Percentiles rank a stretch among this genome's conserved stretches.
These are phyloP conservation scores for Pseudorhombus dupliciocellatus DNA, from an alignment of 2,113 vertebrate genomes.

Conservation along the genomic window DNA sequence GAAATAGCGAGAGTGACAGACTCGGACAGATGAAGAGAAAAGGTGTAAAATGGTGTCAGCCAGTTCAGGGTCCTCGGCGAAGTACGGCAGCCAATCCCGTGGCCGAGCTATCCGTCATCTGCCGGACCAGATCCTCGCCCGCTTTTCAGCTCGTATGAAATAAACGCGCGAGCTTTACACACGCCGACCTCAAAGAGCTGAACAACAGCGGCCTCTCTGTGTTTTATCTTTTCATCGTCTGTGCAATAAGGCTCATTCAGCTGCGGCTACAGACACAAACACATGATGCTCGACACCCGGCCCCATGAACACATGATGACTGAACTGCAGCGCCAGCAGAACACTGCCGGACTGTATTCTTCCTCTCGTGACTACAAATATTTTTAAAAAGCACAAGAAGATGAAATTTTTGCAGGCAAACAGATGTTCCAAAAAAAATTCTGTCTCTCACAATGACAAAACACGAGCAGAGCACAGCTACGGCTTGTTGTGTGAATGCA, in stretches of 20 bases:
- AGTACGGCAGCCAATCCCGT: conserved; percentile 16
- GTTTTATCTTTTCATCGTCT: conserved; percentile 5
- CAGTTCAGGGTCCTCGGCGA: background rate
- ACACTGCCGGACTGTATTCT: conserved; percentile 2
- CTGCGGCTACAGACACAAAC: conserved; percentile 33
- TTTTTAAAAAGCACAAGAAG: background rate
- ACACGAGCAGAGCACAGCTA: conserved; percentile 6
- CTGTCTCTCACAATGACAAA: background rate
- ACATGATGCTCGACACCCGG: conserved; percentile 25
- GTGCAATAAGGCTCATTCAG: conserved; percentile 22
- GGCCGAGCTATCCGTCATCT: conserved; percentile 34
- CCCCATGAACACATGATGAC: conserved; percentile 27
- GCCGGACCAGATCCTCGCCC: conserved; percentile 5
- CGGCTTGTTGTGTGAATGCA: background rate
- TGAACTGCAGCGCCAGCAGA: background rate
- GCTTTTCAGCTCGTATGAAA: background rate
- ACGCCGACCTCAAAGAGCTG: conserved; percentile 3
- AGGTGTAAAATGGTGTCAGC: conserved; percentile 33
- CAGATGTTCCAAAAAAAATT: conserved; percentile 11
- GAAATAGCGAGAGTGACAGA: background rate
- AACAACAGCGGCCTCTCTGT: conserved; percentile 49
- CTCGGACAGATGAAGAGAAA: conserved; percentile 4
- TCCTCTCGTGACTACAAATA: background rate
- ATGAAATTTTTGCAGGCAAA: background rate
- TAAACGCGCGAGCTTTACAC: background rate